These are phyloP conservation scores for Arothron firmamentum DNA, from an alignment of 2,113 vertebrate species.

Conservation along the genomic window DNA sequence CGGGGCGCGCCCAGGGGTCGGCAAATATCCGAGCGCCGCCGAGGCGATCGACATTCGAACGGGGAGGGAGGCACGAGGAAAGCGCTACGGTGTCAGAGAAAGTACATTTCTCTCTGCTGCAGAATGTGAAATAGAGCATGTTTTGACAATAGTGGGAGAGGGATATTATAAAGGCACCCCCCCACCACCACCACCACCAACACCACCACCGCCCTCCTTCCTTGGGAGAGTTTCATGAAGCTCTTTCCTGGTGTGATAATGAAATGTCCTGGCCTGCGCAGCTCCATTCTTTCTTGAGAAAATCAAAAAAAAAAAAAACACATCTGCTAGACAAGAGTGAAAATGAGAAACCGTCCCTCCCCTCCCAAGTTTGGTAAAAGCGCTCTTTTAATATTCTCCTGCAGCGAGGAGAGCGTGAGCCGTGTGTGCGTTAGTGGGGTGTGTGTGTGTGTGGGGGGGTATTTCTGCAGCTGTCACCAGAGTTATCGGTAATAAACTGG, in stretches of 20 bases:
- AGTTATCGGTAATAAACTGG: conserved; percentile 48
- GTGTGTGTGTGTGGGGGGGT: conserved; percentile 21
- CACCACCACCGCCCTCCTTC: conserved; percentile 35
- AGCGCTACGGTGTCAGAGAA: conserved; percentile 18
- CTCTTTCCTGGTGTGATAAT: conserved; percentile 73
- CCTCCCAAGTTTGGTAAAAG: conserved; percentile 57
- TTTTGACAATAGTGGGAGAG: conserved; percentile 57
- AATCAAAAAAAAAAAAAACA: conserved; percentile 50
- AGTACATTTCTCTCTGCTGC: conserved; percentile 20
- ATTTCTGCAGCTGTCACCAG: conserved; percentile 1
- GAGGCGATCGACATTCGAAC: conserved; percentile 22
- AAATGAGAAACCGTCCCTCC: conserved; percentile 67
- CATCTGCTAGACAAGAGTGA: conserved; percentile 62
- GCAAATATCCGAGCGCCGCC: conserved; percentile 15
- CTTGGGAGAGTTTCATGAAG: conserved; percentile 66
- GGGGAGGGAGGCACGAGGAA: conserved; percentile 19
- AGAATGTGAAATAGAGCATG: conserved; percentile 57
- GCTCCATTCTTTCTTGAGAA: conserved; percentile 44
- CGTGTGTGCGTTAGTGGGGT: too few relatives aligned
- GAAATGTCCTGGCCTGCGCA: conserved; percentile 70
- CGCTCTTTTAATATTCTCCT: conserved; percentile 66
- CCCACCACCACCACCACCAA: too few relatives aligned
- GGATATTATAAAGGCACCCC: conserved; percentile 58
- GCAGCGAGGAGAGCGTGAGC: conserved; percentile 42
- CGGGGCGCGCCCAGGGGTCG: conserved; percentile 1